Conservation (phyloP, 2,113 vertebrate genomes). For the Ctenomys sociabilis region DNA sequence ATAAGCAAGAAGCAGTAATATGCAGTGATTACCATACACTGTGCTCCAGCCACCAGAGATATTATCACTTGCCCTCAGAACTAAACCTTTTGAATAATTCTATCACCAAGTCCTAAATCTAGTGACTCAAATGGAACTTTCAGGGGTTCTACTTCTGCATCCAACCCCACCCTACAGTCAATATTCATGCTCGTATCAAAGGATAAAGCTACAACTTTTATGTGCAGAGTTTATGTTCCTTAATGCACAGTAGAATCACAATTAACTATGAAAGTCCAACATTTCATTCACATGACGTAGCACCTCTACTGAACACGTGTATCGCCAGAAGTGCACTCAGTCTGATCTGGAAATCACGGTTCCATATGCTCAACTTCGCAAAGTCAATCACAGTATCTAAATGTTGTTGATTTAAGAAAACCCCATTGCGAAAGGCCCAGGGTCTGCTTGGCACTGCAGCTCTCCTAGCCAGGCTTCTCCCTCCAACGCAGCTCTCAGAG, state of each 20-base stretch:
- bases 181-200: background rate
- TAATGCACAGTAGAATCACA: background rate
- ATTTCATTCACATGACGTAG: background rate
- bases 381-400: constrained; percentile 53
- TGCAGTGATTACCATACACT: background rate
- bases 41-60: background rate
- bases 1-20: background rate
- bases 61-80: background rate
- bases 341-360: constrained; percentile 59
- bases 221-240: background rate
- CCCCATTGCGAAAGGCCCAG: constrained; percentile 6
- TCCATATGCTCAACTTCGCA: constrained; percentile 66
- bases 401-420: constrained; percentile 62
- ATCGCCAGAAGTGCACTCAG: constrained; percentile 15
- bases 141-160: background rate
- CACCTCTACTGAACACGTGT: constrained; percentile 56
- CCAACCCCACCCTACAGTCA: background rate
- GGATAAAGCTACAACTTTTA: background rate
- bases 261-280: constrained; percentile 14
- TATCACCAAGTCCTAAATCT: background rate
- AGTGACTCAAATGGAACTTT: background rate
- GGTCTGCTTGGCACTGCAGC: background rate
- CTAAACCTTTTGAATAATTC: background rate
- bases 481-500: background rate
- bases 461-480: background rate